Percentiles rank a stretch among this genome's conserved stretches.
phyloP scores from a whole-genome alignment of 2,113 vertebrate species.

The Charina bottae region DNA sequence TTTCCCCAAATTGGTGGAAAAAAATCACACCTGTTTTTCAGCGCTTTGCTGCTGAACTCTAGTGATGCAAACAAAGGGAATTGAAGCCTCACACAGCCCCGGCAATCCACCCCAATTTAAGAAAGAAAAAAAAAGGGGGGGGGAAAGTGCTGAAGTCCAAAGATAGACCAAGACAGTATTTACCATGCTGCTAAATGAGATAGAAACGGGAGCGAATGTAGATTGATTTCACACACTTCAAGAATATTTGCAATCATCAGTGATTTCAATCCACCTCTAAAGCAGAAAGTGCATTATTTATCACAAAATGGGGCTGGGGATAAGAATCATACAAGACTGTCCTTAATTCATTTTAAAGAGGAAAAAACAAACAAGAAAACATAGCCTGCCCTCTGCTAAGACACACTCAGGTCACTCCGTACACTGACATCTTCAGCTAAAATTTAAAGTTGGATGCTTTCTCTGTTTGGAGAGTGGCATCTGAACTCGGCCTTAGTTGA shows the following conservation, averaged over 20 bases:
- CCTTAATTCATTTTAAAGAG: neutral
- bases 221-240: neutral
- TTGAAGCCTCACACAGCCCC: neutral
- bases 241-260: neutral
- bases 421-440: neutral
- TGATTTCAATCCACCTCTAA: neutral
- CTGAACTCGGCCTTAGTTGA: neutral
- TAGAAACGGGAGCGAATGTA: too few relatives aligned
- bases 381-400: neutral
- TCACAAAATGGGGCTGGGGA: neutral
- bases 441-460: neutral
- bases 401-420: neutral
- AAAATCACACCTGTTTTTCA: neutral
- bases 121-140: neutral
- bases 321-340: neutral
- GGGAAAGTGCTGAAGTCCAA: constrained; percentile 8
- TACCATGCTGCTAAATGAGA: neutral
- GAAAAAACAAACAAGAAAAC: neutral
- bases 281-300: neutral
- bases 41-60: neutral
- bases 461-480: accelerated
- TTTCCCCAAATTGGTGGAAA: neutral
- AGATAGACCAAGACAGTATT: neutral
- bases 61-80: neutral
- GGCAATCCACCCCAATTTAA: neutral